Evolutionary conservation across 2,113 vertebrate species (phyloP).

Genomic region (Oenanthe melanoleuca): DNA sequence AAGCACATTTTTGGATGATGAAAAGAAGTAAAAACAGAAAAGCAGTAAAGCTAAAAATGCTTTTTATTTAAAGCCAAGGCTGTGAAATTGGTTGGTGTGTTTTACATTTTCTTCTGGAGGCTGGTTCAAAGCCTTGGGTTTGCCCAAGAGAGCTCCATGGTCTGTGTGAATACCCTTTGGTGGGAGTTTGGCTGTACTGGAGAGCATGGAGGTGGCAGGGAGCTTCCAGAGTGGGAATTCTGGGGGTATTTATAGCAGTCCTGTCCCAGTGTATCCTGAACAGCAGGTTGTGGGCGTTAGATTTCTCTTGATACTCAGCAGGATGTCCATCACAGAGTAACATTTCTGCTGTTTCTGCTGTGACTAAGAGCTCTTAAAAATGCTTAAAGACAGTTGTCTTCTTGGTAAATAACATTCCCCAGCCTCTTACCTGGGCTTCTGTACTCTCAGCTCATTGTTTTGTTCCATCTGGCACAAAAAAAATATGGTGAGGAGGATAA

Average conservation of each 20-base stretch:
- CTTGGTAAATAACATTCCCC: background rate
- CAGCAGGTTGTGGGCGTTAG: background rate
- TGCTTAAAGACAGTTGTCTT: background rate
- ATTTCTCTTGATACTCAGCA: background rate
- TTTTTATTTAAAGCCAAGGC: background rate
- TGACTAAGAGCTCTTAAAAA: background rate
- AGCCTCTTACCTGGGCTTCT: background rate
- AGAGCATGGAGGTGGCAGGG: rapidly evolving
- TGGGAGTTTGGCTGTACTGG: background rate
- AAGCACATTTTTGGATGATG: background rate
- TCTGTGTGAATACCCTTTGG: background rate
- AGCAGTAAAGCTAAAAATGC: background rate
- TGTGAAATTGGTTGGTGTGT: background rate
- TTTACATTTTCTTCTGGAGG: background rate
- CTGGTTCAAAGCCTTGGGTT: background rate
- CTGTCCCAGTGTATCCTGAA: background rate
- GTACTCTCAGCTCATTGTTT: background rate
- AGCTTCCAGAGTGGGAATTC: background rate
- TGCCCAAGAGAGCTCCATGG: background rate
- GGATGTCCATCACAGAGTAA: background rate
- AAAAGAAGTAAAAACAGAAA: background rate
- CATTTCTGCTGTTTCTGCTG: background rate
- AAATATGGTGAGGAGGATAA: background rate
- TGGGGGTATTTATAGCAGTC: background rate
- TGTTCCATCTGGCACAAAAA: background rate